phyloP scores from a whole-genome alignment of 2,888 invertebrate genomes.

The Baccha elongata region DNA sequence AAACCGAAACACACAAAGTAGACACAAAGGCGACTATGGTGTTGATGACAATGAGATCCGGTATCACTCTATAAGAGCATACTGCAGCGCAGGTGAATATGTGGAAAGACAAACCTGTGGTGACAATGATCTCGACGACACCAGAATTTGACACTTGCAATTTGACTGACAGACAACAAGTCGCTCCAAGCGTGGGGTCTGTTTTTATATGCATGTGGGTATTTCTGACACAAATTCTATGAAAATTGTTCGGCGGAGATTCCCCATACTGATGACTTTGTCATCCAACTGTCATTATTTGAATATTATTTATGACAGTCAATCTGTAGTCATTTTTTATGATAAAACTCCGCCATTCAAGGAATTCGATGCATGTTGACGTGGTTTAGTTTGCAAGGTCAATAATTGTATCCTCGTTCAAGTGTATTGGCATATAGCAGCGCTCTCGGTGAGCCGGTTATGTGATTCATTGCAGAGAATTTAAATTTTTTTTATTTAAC shows the following conservation, averaged over 20 bases:
- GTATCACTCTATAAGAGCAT: constrained; percentile 30
- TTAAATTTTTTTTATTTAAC: background rate
- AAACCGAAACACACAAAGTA: constrained; percentile 13
- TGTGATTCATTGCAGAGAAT: constrained; percentile 2
- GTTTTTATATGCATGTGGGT: constrained; percentile 11
- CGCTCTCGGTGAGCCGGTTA: too few relatives aligned
- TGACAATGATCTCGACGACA: constrained; percentile 63
- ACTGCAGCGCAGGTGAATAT: constrained; percentile 41
- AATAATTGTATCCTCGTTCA: background rate
- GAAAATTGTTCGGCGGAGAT: constrained; percentile 38
- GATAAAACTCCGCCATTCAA: constrained; percentile 24
- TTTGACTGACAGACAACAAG: constrained; percentile 8
- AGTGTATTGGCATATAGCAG: background rate
- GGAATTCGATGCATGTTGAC: constrained; percentile 16
- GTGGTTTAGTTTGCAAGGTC: constrained; percentile 24
- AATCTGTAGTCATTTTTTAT: constrained; percentile 23
- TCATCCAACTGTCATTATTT: background rate
- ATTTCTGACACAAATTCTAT: constrained; percentile 35
- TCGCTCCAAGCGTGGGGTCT: background rate
- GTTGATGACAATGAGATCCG: constrained; percentile 44
- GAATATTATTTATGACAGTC: constrained; percentile 33
- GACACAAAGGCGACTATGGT: background rate
- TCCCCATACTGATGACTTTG: constrained; percentile 8
- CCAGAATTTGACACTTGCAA: constrained; percentile 62
- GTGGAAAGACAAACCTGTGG: constrained; percentile 18